Percentiles rank a stretch among this genome's conserved stretches.
Conservation (phyloP, 2,888 invertebrate species). For the Trilocha varians region DNA sequence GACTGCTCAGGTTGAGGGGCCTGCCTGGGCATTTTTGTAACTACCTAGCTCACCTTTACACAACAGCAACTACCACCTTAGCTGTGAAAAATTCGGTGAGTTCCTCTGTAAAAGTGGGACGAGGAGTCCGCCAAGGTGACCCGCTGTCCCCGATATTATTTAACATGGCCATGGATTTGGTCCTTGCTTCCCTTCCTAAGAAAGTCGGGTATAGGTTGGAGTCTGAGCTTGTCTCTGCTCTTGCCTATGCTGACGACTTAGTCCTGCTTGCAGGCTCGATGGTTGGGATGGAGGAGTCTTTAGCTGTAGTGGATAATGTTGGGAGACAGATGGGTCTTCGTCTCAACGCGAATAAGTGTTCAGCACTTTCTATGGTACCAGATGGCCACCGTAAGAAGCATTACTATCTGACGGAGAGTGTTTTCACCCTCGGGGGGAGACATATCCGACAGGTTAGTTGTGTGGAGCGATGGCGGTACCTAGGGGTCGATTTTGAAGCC, state of each 20-base stretch:
- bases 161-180: constrained; percentile 20
- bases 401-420: constrained; percentile 10
- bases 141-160: constrained; percentile 27
- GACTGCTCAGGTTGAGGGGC: constrained; percentile 27
- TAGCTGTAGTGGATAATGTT: constrained; percentile 15
- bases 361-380: constrained; percentile 21
- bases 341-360: constrained; percentile 16
- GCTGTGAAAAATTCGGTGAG: constrained; percentile 14
- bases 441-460: constrained; percentile 19
- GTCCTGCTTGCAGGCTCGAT: constrained; percentile 26
- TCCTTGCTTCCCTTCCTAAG: constrained; percentile 11
- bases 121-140: background rate
- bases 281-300: constrained; percentile 24
- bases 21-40: constrained; percentile 24
- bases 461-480: constrained; percentile 23
- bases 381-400: constrained; percentile 24
- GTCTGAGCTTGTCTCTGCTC: constrained; percentile 18
- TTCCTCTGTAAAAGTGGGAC: constrained; percentile 16
- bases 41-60: constrained; percentile 31
- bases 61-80: constrained; percentile 17
- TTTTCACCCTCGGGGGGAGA: constrained; percentile 14
- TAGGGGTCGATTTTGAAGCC: constrained; percentile 26
- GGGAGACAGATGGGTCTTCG: constrained; percentile 1
- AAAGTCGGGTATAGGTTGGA: background rate
- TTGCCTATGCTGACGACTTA: constrained; percentile 43